Conservation (phyloP, 1,140 invertebrate species). For the Ips nitidus region DNA sequence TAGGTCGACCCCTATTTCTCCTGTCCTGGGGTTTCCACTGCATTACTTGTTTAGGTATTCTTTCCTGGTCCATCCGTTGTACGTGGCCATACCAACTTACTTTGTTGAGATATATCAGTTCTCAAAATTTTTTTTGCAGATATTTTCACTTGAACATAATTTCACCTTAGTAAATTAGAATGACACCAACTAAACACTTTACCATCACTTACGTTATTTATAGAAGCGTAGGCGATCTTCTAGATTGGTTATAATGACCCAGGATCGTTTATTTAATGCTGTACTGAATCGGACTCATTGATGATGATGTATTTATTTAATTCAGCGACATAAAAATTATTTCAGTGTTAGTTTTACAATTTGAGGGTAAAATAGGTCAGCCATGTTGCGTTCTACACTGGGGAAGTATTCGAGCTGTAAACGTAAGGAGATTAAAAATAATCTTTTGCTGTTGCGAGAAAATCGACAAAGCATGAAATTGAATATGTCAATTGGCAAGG, state of each 20-base stretch:
- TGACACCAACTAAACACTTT: no score
- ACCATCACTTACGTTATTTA: neutral
- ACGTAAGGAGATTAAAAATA: conserved; percentile 1
- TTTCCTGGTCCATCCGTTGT: no score
- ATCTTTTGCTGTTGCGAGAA: neutral
- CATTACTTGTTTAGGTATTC: no score
- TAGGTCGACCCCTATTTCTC: no score
- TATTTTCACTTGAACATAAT: no score
- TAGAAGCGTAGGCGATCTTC: neutral
- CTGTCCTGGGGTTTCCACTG: no score
- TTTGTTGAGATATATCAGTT: no score
- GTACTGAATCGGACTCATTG: neutral
- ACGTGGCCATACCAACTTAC: no score
- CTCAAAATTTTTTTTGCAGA: no score
- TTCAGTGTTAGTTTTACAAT: neutral
- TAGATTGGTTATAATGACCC: conserved; percentile 1
- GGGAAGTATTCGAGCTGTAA: neutral
- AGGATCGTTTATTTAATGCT: neutral
- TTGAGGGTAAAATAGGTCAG: neutral
- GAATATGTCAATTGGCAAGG: neutral
- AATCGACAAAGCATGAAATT: conserved; percentile 1
- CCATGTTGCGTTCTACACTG: neutral
- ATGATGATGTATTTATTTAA: neutral
- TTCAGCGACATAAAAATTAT: neutral
- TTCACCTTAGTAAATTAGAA: no score